phyloP scores from a whole-genome alignment of 2,797 vertebrate genomes.

The Scleropages formosus region DNA sequence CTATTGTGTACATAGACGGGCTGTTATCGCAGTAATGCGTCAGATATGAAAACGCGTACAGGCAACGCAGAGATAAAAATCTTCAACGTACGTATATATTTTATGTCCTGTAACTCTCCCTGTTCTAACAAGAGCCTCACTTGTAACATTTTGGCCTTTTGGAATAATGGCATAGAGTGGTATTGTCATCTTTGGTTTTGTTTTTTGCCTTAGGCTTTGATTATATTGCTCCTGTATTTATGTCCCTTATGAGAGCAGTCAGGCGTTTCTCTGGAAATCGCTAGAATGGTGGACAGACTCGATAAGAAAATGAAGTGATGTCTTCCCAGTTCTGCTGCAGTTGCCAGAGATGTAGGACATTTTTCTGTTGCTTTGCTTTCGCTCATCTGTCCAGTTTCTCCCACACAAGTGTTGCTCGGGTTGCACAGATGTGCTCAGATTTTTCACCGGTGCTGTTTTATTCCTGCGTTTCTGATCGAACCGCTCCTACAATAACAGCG shows the following conservation, averaged over 20 bases:
- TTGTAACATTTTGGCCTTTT: background rate
- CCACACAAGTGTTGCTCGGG: too few species aligned
- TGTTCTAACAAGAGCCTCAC: background rate
- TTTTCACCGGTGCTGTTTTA: too few species aligned
- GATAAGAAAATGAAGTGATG: too few species aligned
- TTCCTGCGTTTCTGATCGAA: too few species aligned
- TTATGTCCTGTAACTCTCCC: background rate
- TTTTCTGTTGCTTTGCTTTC: too few species aligned
- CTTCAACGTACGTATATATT: background rate
- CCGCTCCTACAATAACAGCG: too few species aligned
- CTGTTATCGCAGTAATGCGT: conserved; percentile 3
- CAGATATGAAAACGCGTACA: background rate
- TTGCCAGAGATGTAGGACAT: too few species aligned
- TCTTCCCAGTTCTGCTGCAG: too few species aligned
- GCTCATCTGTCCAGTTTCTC: too few species aligned
- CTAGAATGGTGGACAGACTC: too few species aligned
- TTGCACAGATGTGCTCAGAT: too few species aligned
- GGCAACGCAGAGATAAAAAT: background rate
- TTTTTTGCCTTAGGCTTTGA: background rate
- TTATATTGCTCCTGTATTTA: background rate
- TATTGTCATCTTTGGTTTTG: background rate
- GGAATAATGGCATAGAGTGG: background rate
- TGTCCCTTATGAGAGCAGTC: background rate
- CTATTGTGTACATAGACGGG: conserved; percentile 34
- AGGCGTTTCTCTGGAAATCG: too few species aligned